Base-by-base conservation (phyloP, 2,888 invertebrate species). In the Sclerodermus sp. region DNA sequence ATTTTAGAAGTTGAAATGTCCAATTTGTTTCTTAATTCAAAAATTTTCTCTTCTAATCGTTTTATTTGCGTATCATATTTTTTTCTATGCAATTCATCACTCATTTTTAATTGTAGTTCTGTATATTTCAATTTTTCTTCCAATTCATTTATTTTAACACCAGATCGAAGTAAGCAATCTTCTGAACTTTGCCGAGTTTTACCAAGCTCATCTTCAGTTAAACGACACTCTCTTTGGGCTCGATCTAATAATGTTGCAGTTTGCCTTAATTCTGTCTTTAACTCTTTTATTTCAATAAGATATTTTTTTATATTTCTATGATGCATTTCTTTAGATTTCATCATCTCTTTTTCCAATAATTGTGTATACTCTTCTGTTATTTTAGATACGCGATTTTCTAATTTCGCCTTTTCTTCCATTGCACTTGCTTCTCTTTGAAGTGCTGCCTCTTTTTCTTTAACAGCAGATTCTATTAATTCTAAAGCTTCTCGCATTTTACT, bases 241-340 rank as follows among this genome's bases (percentile, higher is more conserved):
- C 82, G 83, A 58, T 85, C 85, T 1, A 84, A 58, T 46, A 84
- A 67, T 8, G 81, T 68, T 18, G 80, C 80, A 62, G 85, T 86
- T 51, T 83, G 81, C 15, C 82, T 81, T 31, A 86, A 67, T 60
- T 87, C 84, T 0, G 81, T 70, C 61, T 85, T 84, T 13, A 84
- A 64, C 56, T 81, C 81, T 60, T 81, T 81, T 10, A 87, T 81
- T 57, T 86, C 84, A 9, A 79, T 67, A 13, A 82, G 64, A 78
- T 86, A 82, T 42, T 82, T 82, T 41, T 84, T 78, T 12, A 84
- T 72, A 68, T 85, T 86, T 43, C 82, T 83, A 23, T 83, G 82
- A 60, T 84, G 85, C 55, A 82, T 82, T 2, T 82, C 79, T 67
- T 81, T 85, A 0, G 85, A 72, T 44, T 80, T 79, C 4, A 80